Base-by-base conservation (phyloP, 2,113 vertebrate species). In the Heterotilapia buettikoferi region DNA sequence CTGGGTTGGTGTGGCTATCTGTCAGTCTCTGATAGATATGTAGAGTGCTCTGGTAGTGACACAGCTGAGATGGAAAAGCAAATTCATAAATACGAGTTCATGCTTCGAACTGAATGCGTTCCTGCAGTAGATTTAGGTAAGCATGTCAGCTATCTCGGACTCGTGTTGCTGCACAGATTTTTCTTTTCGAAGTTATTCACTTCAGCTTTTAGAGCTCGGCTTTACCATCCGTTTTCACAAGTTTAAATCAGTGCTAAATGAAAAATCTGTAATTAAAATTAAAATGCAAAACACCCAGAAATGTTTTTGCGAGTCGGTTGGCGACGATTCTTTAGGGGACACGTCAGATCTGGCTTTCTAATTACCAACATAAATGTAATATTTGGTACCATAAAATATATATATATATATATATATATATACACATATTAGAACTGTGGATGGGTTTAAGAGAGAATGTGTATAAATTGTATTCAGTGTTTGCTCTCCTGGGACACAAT, bases 11-110 rank as follows among this genome's bases (percentile, higher is more conserved):
- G 40, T 38, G 56, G 84, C 86, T 90, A 80, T 92, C 89, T 85
- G 85, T 92, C 91, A 90, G 73, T 12, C 47, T 2, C 86, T 81
- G 93, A 94, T 86, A 88, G 90, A 91, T 90, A 89, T 33, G 88
- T 90, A 89, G 84, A 76, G 57, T 89, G 68, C 13, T 82, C 78
- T 82, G 56, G 61, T 26, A 14, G 73, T 18, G 79, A 50, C 61
- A 61, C 61, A 71, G 80, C 50, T 13, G 7, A 38, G 43, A 40
- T 79, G 73, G 82, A 71, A 59, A 29, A 43, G 73, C n/a, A 88
- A 83, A 92, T 87, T 66, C 36, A 84, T 53, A 84, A 92, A 91
- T 80, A 56, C 11, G 12, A 38, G 19, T 47, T 73, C 63, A 76
- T 29, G 84, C 85, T 40, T 84, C 18, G 73, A 86, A 86, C 16